Base-by-base conservation (phyloP, 1,140 invertebrate genomes). In the Hypothenemus hampei region DNA sequence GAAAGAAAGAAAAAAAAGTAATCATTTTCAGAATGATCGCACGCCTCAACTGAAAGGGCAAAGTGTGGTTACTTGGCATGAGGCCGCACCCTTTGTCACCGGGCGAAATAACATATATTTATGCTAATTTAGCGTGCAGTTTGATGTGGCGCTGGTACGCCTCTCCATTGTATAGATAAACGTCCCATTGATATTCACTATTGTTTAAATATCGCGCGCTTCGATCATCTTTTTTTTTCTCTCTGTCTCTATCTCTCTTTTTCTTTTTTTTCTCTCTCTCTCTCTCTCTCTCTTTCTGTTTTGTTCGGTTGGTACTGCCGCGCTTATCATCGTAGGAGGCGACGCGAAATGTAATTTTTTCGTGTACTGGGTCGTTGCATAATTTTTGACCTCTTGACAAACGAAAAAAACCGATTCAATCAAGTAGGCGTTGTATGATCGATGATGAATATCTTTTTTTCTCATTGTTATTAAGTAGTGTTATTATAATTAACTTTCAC, bases 51-150 rank as follows among this genome's bases (percentile, higher is more conserved):
- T 7, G 20, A 49, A 49, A 49, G 46, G 48, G 48, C 36, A 50
- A 50, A 50, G 48, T 39, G 29, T 22, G 21, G n/a, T n/a, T n/a
- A n/a, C n/a, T n/a, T n/a, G n/a, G n/a, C n/a, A n/a, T 48, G n/a
- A 23, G 36, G 26, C 53, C 53, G 45, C 53, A 56, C 53, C 53
- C 43, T 45, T 18, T 56, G 53, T 56, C 53, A 56, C 44, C 53
- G 20, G 54, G 56, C 56, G 52, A 63, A 60, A 57, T 63, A 63
- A 63, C 61, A 57, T 60, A 57, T 63, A 63, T 63, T 63, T 63
- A 63, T 63, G 61, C 59, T 60, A 63, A 63, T 63, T 58, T 46
- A 41, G 45, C 46, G 24, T 49, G 31, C 39, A 33, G 45, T 20
- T 22, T 21, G 53, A 48, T 54, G n/a, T n/a, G n/a, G n/a, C n/a